phyloP scores from a whole-genome alignment of 2,797 vertebrate species.

The Eospalax fontanierii region DNA sequence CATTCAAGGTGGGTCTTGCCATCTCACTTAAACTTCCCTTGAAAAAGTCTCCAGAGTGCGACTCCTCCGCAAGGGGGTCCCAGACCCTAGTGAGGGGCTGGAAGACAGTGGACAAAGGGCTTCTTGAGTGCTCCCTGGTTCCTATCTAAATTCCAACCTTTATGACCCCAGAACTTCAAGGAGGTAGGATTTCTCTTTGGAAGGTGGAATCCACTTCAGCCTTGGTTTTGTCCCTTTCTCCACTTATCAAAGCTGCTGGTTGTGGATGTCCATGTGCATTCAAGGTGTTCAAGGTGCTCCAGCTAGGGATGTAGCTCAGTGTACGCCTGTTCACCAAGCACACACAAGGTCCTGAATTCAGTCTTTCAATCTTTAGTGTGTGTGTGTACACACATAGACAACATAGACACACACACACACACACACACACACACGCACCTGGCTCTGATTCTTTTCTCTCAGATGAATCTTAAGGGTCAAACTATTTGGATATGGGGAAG shows the following conservation, averaged over 20 bases:
- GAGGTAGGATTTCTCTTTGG: neutral
- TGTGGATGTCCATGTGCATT: neutral
- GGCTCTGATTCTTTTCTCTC: neutral
- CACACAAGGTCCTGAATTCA: neutral
- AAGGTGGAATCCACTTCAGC: neutral
- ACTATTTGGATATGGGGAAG: neutral
- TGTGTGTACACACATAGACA: too few relatives aligned
- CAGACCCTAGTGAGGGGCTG: neutral
- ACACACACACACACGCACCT: neutral
- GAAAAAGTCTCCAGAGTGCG: neutral
- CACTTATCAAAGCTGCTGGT: neutral
- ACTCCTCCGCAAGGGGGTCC: neutral
- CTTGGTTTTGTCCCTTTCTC: neutral
- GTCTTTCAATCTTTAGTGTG: too few relatives aligned
- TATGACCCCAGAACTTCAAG: conserved; percentile 14
- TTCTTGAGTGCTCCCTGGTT: neutral
- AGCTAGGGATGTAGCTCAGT: neutral
- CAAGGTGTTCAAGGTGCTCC: neutral
- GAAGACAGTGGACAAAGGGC: neutral
- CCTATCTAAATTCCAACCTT: conserved; percentile 27
- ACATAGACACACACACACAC: neutral
- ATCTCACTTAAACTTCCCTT: neutral
- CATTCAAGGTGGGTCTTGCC: neutral
- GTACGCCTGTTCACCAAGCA: too few relatives aligned
- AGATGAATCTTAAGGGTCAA: neutral